phyloP scores from a whole-genome alignment of 2,113 vertebrate genomes.

The Perccottus glenii region DNA sequence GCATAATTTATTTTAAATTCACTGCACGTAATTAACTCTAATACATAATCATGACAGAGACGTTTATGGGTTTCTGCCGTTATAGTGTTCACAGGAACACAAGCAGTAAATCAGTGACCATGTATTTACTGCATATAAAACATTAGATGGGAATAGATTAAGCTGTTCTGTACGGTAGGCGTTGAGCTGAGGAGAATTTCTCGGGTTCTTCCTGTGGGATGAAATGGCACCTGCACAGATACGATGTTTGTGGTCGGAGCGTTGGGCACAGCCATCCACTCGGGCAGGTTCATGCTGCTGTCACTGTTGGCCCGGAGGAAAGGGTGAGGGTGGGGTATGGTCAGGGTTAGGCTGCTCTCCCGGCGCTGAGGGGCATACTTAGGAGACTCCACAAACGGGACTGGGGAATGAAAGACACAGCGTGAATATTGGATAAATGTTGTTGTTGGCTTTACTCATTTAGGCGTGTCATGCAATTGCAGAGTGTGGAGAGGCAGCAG shows the following conservation, averaged over 20 bases:
- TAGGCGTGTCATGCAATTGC: no score
- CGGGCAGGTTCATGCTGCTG: slow-evolving; percentile 89
- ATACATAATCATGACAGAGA: not conserved
- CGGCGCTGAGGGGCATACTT: slow-evolving; percentile 87
- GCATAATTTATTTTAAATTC: slow-evolving; percentile 10
- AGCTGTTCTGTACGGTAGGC: not conserved
- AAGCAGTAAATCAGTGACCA: no score
- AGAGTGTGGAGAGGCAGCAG: no score
- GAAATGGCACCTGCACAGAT: slow-evolving; percentile 78
- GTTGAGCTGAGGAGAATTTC: no score
- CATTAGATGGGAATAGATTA: not conserved
- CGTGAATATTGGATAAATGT: not conserved
- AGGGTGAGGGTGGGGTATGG: slow-evolving; percentile 82
- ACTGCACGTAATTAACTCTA: slow-evolving; percentile 3
- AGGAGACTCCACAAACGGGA: slow-evolving; percentile 91
- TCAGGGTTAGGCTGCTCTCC: slow-evolving; percentile 80
- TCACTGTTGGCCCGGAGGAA: slow-evolving; percentile 92
- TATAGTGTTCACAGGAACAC: not conserved
- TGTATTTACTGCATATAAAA: no score
- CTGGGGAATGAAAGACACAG: slow-evolving; percentile 54
- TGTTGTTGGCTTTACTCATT: no score
- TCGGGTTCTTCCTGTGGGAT: no score
- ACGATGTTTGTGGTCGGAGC: slow-evolving; percentile 77
- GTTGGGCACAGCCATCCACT: slow-evolving; percentile 89
- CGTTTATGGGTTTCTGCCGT: slow-evolving; percentile 15